These are phyloP conservation scores for Telmatochromis bifrenatus DNA, from an alignment of 2,113 vertebrate genomes.

Conservation along the genomic window DNA sequence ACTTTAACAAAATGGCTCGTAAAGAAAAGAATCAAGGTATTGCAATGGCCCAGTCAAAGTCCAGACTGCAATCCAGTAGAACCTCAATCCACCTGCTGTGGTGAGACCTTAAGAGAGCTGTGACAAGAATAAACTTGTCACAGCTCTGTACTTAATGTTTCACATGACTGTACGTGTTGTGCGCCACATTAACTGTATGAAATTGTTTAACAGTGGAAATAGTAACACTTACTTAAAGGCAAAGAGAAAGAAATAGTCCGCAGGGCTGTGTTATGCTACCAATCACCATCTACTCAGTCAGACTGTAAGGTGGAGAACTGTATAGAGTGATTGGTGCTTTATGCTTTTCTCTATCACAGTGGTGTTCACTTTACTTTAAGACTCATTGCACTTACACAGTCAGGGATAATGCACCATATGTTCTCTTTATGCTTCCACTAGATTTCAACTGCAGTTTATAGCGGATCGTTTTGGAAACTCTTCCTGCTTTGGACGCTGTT, in stretches of 20 bases:
- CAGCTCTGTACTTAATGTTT: background rate
- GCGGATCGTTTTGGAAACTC: constrained; percentile 26
- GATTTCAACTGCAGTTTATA: background rate
- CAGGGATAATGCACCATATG: constrained; percentile 32
- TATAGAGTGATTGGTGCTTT: background rate
- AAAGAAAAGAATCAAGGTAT: background rate
- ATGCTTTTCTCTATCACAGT: background rate
- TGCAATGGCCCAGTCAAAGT: background rate
- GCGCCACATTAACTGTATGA: background rate
- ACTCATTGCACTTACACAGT: constrained; percentile 16
- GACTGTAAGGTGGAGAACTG: background rate
- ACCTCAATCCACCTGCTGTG: background rate
- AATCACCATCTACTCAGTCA: background rate
- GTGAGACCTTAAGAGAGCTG: background rate
- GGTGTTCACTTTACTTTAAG: constrained; percentile 8
- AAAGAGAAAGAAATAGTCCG: background rate
- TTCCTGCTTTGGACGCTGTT: background rate
- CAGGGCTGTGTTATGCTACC: background rate
- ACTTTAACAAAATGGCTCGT: background rate
- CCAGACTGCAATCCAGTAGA: background rate
- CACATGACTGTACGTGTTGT: background rate
- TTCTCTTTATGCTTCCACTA: constrained; percentile 20
- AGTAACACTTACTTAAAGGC: background rate
- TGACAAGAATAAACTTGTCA: background rate
- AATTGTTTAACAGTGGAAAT: background rate